Evolutionary conservation across 2,797 vertebrate genomes (phyloP).

Genomic region (Pelochelys cantorii): DNA sequence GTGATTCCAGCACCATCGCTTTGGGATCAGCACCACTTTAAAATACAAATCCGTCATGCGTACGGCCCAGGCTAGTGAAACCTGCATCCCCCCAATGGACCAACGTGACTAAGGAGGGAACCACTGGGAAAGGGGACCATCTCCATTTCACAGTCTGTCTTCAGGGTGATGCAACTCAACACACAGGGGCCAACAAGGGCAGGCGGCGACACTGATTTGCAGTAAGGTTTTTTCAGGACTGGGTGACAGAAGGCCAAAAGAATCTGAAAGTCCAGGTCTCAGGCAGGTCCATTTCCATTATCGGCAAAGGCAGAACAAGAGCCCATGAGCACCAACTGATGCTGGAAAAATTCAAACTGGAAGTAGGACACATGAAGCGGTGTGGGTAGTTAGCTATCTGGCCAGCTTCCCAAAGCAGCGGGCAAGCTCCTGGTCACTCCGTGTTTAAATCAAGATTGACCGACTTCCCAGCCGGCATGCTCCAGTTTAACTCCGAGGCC

Average conservation of each 20-base stretch:
- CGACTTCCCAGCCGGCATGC: rapidly evolving
- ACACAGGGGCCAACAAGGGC: background rate
- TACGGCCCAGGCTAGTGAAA: background rate
- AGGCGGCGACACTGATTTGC: background rate
- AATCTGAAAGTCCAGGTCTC: background rate
- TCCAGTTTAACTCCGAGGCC: background rate
- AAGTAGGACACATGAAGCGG: background rate
- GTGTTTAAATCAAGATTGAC: rapidly evolving
- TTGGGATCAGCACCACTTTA: background rate
- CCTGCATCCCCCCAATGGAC: rapidly evolving
- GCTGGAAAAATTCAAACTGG: background rate
- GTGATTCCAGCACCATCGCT: background rate
- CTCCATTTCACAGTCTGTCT: background rate
- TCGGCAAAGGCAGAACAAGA: background rate
- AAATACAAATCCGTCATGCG: rapidly evolving
- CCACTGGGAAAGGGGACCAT: background rate
- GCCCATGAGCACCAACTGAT: background rate
- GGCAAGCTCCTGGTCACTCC: rapidly evolving
- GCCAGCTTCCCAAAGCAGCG: background rate
- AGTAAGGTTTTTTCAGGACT: background rate
- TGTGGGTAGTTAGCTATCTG: background rate
- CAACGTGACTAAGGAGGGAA: background rate
- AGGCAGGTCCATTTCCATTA: background rate
- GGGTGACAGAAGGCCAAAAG: background rate
- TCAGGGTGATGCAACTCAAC: background rate